These are phyloP conservation scores for Phodopus roborovskii DNA, from an alignment of 2,113 vertebrate species.

Conservation along the genomic window DNA sequence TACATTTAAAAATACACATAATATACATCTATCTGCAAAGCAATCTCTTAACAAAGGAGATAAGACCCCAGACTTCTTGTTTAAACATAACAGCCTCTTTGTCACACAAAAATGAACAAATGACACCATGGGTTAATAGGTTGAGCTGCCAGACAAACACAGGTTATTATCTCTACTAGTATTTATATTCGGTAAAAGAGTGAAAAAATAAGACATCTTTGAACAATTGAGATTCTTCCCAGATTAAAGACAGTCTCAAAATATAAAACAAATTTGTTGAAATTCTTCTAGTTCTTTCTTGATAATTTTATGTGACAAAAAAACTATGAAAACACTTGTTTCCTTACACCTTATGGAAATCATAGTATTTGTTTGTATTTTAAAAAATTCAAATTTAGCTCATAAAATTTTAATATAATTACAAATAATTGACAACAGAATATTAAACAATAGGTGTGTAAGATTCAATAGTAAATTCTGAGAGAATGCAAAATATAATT, in stretches of 20 bases:
- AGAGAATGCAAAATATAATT: conserved; percentile 20
- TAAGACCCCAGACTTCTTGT: background rate
- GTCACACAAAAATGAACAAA: background rate
- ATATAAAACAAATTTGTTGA: background rate
- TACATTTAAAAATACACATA: background rate
- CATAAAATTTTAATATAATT: conserved; percentile 21
- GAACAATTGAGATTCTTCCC: background rate
- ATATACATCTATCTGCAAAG: background rate
- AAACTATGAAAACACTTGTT: background rate
- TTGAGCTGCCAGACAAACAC: background rate
- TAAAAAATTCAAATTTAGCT: conserved; percentile 11
- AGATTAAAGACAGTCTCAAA: conserved; percentile 2
- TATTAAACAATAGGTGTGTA: background rate
- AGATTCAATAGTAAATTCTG: conserved; percentile 16
- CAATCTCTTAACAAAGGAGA: background rate
- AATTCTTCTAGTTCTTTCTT: conserved; percentile 1
- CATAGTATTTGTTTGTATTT: background rate
- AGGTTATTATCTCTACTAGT: background rate
- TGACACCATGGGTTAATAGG: background rate
- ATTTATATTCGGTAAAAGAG: background rate
- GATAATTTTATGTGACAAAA: conserved; percentile 19
- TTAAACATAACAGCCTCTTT: background rate
- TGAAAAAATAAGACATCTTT: background rate
- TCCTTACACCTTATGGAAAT: background rate
- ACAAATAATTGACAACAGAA: conserved; percentile 39